Evolutionary conservation across 1,140 invertebrate genomes (phyloP).

Genomic region (Ceratosolen fusciceps): DNA sequence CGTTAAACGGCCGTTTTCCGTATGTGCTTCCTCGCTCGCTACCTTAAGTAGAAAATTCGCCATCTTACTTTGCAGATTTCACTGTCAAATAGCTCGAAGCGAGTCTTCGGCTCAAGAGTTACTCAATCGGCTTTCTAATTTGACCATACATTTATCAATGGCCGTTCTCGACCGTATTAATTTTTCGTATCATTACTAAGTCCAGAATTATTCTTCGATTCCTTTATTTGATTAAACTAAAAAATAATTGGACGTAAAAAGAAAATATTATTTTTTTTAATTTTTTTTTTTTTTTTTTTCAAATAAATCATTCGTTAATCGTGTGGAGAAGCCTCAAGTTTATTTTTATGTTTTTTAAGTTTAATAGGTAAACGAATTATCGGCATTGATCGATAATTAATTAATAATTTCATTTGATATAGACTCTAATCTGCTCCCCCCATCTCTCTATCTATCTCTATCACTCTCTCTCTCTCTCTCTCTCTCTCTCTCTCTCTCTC

Average conservation of each 20-base stretch:
- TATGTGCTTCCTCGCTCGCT: conserved; percentile 9
- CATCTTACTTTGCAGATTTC: conserved; percentile 34
- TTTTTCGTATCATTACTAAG: not conserved
- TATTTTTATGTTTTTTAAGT: not conserved
- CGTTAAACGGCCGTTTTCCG: not conserved
- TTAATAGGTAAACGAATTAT: not conserved
- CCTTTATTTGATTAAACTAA: not conserved
- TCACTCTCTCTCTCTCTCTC: too few species aligned
- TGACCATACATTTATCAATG: not conserved
- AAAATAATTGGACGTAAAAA: not conserved
- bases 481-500: too few species aligned
- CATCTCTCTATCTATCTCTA: too few species aligned
- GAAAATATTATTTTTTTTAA: not conserved
- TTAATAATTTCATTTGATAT: conserved; percentile 8
- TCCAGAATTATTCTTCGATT: not conserved
- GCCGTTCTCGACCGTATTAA: not conserved
- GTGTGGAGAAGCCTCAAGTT: not conserved
- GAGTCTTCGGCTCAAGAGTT: conserved; percentile 17
- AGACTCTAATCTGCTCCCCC: not conserved
- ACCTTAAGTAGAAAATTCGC: conserved; percentile 17
- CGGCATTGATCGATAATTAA: not conserved
- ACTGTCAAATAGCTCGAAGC: conserved; percentile 7
- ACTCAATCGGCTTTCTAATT: conserved; percentile 12
- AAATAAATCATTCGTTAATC: not conserved
- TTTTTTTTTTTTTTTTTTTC: not conserved